Base-by-base conservation (phyloP, 1,140 invertebrate genomes). In the Bombus pascuorum region DNA sequence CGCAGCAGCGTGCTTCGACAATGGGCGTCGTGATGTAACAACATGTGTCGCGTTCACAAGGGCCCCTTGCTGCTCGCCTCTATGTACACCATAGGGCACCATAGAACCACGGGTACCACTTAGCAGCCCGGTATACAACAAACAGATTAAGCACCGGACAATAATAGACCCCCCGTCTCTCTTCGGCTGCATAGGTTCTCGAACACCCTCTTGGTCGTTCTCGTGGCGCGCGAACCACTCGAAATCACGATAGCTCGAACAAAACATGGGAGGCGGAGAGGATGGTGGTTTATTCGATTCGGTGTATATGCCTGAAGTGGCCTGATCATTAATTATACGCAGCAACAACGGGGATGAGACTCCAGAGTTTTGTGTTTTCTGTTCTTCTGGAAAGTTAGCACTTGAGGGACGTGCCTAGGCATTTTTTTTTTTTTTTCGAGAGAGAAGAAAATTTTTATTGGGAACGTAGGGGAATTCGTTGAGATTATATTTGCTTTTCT, bases 91-190 rank as follows among this genome's bases (percentile, higher is more conserved):
- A 84, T 86, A 87, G 88, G 82, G 87, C 84, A 82, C 76, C 76
- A 79, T 91, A 91, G 91, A 92, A 93, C 89, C 92, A 53, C n/a
- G 92, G 90, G 3, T 92, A 94, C 94, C 93, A 95, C 94, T 94
- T 95, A 94, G 93, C 93, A 95, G 94, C 91, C 92, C 91, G 90
- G 93, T 94, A 88, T 94, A 94, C 94, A 94, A 94, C 94, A 95
- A 95, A 95, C 94, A 94, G 94, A 94, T 95, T 95, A 94, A 93
- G 91, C 88, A 76, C 81, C 86, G 87, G 85, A 93, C 93, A 92
- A 93, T 93, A 91, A 93, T 91, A 88, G 86, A 90, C 85, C 85
- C 85, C 87, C 86, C 81, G 86, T 74, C 62, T 62, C 74, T 39
- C 34, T 74, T 81, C 78, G 75, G 22, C 70, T 74, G 82, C n/a